Evolutionary conservation across 2,797 vertebrate species (phyloP).

Genomic region (Cuculus canorus): DNA sequence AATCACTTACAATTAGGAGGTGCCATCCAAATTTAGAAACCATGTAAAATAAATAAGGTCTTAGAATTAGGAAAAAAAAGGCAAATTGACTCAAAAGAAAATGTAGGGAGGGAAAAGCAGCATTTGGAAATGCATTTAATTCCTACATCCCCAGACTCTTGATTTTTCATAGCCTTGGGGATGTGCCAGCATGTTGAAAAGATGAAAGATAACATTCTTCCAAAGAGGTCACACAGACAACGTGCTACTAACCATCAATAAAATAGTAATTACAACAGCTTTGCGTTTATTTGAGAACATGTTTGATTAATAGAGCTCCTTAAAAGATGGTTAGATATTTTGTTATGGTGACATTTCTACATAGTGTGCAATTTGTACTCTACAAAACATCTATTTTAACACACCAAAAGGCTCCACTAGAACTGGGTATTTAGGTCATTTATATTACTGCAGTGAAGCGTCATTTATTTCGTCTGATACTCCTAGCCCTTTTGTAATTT

Average conservation of each 20-base stretch:
- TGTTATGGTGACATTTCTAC: background rate
- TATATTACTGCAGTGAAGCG: slow-evolving; percentile 57
- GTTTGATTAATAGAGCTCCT: background rate
- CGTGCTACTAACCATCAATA: background rate
- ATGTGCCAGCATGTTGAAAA: slow-evolving; percentile 34
- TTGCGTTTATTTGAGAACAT: background rate
- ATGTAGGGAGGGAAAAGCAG: background rate
- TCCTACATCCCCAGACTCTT: background rate
- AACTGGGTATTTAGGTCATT: slow-evolving; percentile 69
- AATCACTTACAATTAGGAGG: slow-evolving; percentile 17
- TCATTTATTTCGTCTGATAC: slow-evolving; percentile 55
- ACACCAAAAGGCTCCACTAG: slow-evolving; percentile 8
- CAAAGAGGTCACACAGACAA: background rate
- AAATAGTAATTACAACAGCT: background rate
- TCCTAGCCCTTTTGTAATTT: background rate
- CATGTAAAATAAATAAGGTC: background rate
- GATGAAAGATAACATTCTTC: slow-evolving; percentile 42
- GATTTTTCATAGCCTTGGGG: slow-evolving; percentile 48
- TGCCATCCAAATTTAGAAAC: slow-evolving; percentile 28
- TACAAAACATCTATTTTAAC: slow-evolving; percentile 9
- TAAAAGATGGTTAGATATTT: background rate
- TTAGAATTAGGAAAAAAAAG: background rate
- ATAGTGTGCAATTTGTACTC: background rate
- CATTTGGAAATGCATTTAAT: slow-evolving; percentile 16
- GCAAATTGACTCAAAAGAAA: background rate